These are phyloP conservation scores for Sebastes iracundus DNA, from an alignment of 2,797 vertebrate species.

Conservation along the genomic window DNA sequence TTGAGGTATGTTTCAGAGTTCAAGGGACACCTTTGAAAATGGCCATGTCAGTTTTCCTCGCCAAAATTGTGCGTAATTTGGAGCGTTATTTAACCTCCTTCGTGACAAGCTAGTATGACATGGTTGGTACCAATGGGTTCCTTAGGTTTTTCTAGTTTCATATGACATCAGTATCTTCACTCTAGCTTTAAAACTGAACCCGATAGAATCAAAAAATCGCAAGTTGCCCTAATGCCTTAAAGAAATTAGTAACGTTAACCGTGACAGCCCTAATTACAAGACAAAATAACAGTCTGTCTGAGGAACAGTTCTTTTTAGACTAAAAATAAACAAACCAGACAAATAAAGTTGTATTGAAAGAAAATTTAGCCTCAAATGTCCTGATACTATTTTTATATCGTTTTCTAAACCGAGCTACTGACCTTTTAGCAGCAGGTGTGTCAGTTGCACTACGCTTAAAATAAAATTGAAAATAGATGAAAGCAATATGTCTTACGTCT, in stretches of 20 bases:
- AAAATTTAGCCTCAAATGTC: slow-evolving; percentile 7
- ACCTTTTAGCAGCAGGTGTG: slow-evolving; percentile 17
- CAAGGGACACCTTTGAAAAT: too few relatives aligned
- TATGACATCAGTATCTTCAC: too few relatives aligned
- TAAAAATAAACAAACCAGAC: slow-evolving; percentile 33
- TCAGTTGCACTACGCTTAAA: slow-evolving; percentile 17
- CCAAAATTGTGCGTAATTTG: too few relatives aligned
- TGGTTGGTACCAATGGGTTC: too few relatives aligned
- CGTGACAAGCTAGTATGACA: too few relatives aligned
- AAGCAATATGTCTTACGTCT: slow-evolving; percentile 10
- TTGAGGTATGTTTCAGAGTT: too few relatives aligned
- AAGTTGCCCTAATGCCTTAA: not conserved
- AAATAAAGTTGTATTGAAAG: not conserved
- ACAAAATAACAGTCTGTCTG: not conserved
- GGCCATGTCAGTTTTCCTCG: too few relatives aligned
- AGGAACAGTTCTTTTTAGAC: not conserved
- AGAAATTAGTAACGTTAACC: not conserved
- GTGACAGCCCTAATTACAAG: not conserved
- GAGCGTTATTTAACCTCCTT: too few relatives aligned
- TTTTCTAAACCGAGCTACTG: slow-evolving; percentile 26
- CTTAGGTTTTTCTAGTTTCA: too few relatives aligned
- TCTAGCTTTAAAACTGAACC: too few relatives aligned
- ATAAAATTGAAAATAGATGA: slow-evolving; percentile 55
- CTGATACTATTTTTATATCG: slow-evolving; percentile 49
- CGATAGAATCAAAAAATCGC: too few relatives aligned